Evolutionary conservation across 2,113 vertebrate genomes (phyloP).

Genomic region (Gopherus flavomarginatus): DNA sequence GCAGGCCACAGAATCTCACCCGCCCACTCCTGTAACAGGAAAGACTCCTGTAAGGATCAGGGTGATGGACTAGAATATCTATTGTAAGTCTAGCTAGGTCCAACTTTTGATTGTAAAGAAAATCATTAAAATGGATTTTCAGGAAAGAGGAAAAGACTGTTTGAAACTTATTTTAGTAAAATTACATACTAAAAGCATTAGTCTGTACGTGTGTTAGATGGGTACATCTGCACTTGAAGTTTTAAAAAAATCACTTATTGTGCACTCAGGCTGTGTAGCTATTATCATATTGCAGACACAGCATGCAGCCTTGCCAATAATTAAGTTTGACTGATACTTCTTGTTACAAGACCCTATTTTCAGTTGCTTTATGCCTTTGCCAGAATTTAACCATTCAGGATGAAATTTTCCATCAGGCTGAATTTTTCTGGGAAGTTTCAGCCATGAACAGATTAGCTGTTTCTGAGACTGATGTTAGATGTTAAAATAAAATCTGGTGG

Average conservation of each 20-base stretch:
- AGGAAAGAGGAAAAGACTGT: background rate
- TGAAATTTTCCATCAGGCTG: background rate
- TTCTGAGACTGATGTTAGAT: background rate
- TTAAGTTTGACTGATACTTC: background rate
- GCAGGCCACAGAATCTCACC: too few relatives aligned
- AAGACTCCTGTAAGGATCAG: background rate
- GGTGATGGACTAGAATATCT: accelerated
- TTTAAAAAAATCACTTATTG: background rate
- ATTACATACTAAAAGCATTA: background rate
- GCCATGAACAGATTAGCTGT: background rate
- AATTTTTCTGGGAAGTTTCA: background rate
- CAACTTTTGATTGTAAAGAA: background rate
- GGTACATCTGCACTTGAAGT: background rate
- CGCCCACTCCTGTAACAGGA: background rate
- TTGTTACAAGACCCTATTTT: background rate
- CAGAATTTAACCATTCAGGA: background rate
- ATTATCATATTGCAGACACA: background rate
- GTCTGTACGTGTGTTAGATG: background rate
- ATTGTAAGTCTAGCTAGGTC: background rate
- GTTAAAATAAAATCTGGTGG: background rate
- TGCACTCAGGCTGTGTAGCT: background rate
- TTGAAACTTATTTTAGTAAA: background rate
- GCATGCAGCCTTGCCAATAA: background rate
- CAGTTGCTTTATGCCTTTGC: background rate
- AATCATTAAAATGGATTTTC: background rate